A percentile compares a stretch with the other conserved stretches of the same genome.
Evolutionary conservation across 2,888 invertebrate genomes (phyloP).

Genomic region (Phalera bucephala): DNA sequence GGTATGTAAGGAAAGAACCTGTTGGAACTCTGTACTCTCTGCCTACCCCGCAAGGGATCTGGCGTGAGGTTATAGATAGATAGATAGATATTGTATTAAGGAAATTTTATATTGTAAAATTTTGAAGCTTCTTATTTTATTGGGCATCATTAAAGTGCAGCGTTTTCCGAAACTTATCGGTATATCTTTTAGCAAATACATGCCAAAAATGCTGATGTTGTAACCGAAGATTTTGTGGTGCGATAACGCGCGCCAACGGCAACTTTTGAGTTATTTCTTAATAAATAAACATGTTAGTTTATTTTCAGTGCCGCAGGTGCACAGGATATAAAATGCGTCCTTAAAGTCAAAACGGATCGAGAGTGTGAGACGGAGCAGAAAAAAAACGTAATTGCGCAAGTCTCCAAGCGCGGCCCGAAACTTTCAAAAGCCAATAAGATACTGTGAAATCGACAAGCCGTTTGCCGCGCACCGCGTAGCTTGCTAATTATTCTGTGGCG

Average conservation of each 20-base stretch:
- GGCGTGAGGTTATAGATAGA: too few relatives aligned
- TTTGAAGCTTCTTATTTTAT: conserved; percentile 3
- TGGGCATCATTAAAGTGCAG: not conserved
- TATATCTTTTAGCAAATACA: conserved; percentile 26
- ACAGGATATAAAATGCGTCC: conserved; percentile 43
- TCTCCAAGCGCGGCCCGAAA: conserved; percentile 45
- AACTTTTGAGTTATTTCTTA: conserved; percentile 47
- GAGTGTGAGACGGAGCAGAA: conserved; percentile 22
- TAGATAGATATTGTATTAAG: too few relatives aligned
- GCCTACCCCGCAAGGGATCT: too few relatives aligned
- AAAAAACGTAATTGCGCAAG: conserved; percentile 52
- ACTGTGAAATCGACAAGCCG: conserved; percentile 67
- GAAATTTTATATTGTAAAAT: not conserved
- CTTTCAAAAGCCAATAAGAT: conserved; percentile 76
- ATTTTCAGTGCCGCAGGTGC: conserved; percentile 48
- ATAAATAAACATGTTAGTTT: conserved; percentile 46
- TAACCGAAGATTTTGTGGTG: conserved; percentile 27
- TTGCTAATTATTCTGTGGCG: conserved; percentile 69
- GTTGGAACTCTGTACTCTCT: too few relatives aligned
- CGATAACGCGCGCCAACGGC: conserved; percentile 36
- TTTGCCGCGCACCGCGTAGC: conserved; percentile 50
- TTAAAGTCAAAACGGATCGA: conserved; percentile 43
- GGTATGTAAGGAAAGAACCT: too few relatives aligned
- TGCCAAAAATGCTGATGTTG: conserved; percentile 34
- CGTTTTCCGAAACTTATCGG: conserved; percentile 20